These are phyloP conservation scores for Bettongia penicillata DNA, from an alignment of 2,113 vertebrate species.

Conservation along the genomic window DNA sequence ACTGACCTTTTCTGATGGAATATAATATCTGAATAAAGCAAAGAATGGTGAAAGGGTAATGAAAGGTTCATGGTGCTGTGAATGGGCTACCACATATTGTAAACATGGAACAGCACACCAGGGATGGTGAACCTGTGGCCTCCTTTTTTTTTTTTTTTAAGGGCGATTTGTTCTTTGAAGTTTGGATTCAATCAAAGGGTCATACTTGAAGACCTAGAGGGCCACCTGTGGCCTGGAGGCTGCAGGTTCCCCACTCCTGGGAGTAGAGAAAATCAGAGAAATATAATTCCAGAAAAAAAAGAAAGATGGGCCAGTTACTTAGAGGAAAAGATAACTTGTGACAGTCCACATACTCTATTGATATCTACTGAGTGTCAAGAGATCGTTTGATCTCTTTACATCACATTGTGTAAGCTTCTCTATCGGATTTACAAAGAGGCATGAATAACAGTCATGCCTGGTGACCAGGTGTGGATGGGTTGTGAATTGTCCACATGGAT, in stretches of 20 bases:
- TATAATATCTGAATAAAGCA: neutral
- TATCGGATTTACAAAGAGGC: neutral
- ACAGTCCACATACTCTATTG: neutral
- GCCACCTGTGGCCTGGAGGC: too few relatives aligned
- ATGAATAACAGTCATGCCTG: neutral
- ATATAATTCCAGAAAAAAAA: neutral
- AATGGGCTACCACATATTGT: neutral
- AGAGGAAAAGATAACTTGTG: neutral
- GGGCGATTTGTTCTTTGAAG: too few relatives aligned
- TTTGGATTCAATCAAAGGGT: too few relatives aligned
- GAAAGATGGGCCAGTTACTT: neutral
- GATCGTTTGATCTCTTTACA: neutral
- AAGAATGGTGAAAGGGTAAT: neutral
- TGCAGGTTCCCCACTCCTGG: too few relatives aligned
- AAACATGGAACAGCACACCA: neutral
- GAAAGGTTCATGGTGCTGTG: neutral
- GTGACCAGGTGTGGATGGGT: neutral
- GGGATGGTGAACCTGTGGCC: too few relatives aligned
- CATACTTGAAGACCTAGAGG: too few relatives aligned
- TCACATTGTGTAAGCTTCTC: neutral
- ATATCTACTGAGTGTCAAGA: neutral
- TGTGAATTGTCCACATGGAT: neutral
- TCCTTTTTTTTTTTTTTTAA: too few relatives aligned
- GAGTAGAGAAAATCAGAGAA: neutral
- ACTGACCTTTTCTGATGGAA: slow-evolving; percentile 27